These are phyloP conservation scores for Mugil cephalus DNA, from an alignment of 2,113 vertebrate genomes.

Conservation along the genomic window DNA sequence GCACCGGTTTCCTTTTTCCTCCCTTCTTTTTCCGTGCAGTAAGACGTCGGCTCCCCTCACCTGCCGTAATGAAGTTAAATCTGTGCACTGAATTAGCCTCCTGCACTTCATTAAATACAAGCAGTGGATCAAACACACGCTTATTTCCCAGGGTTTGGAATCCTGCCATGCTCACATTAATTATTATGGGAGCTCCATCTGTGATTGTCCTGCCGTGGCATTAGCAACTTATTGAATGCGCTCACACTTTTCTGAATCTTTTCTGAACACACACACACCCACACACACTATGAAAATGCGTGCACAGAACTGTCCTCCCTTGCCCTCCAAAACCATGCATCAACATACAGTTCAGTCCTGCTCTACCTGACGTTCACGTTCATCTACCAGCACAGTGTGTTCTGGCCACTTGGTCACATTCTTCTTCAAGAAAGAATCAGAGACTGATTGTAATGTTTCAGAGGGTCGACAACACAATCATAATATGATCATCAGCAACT, in stretches of 20 bases:
- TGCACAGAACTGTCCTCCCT: constrained; percentile 34
- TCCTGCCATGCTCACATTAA: constrained; percentile 82
- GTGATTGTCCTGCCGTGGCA: constrained; percentile 80
- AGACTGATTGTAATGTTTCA: constrained; percentile 75
- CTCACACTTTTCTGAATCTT: constrained; percentile 61
- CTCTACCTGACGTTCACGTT: constrained; percentile 53
- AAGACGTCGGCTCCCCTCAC: constrained; percentile 70
- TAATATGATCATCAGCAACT: constrained; percentile 69
- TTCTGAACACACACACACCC: constrained; percentile 49
- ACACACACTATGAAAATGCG: constrained; percentile 35
- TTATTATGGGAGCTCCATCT: constrained; percentile 84
- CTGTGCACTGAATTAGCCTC: constrained; percentile 77
- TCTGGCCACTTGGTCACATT: constrained; percentile 41
- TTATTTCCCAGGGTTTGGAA: constrained; percentile 82
- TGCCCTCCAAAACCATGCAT: constrained; percentile 43
- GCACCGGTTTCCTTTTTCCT: constrained; percentile 42
- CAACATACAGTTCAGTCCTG: constrained; percentile 43
- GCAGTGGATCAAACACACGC: constrained; percentile 82
- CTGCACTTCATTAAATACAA: constrained; percentile 83
- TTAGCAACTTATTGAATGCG: constrained; percentile 75
- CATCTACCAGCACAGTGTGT: not conserved
- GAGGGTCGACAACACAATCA: constrained; percentile 63
- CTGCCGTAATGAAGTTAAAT: constrained; percentile 82
- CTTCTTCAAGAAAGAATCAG: constrained; percentile 71
- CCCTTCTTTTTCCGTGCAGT: constrained; percentile 47